These are phyloP conservation scores for Drosophila niveifrons DNA, from an alignment of 2,888 invertebrate genomes.

Conservation along the genomic window DNA sequence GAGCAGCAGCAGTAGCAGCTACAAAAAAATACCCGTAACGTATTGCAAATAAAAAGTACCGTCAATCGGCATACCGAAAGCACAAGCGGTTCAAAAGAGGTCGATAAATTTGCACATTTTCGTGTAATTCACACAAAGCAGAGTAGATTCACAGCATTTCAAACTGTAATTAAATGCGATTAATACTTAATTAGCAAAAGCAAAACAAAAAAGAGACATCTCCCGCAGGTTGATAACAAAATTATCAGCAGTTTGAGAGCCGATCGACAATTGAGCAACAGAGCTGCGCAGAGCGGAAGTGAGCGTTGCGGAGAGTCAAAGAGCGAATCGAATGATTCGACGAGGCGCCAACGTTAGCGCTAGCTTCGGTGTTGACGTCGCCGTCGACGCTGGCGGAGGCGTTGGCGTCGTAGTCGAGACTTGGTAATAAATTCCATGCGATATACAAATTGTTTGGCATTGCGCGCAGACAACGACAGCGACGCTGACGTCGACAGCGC, in stretches of 20 bases:
- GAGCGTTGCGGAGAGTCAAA: constrained; percentile 46
- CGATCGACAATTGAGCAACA: constrained; percentile 15
- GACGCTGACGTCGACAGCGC: constrained; percentile 59
- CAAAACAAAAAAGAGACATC: constrained; percentile 24
- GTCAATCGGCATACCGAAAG: constrained; percentile 16
- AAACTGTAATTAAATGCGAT: constrained; percentile 17
- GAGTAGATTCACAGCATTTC: constrained; percentile 5
- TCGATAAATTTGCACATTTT: constrained; percentile 43
- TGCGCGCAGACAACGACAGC: constrained; percentile 60
- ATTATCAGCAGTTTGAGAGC: constrained; percentile 51
- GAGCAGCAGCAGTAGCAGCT: background rate
- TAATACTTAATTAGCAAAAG: constrained; percentile 22
- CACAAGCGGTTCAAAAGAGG: constrained; percentile 45
- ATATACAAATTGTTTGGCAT: constrained; percentile 73
- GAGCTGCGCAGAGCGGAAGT: constrained; percentile 43
- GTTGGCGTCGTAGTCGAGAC: constrained; percentile 16
- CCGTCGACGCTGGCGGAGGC: constrained; percentile 5
- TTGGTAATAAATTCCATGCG: constrained; percentile 70
- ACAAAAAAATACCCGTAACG: constrained; percentile 46
- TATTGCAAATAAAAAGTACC: constrained; percentile 58
- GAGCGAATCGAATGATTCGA: constrained; percentile 45
- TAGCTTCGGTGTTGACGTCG: constrained; percentile 14
- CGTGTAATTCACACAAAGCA: constrained; percentile 62
- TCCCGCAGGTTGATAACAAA: constrained; percentile 35
- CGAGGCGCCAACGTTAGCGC: constrained; percentile 23